These are phyloP conservation scores for Calameuta pallipes DNA, from an alignment of 2,888 invertebrate genomes.

Conservation along the genomic window DNA sequence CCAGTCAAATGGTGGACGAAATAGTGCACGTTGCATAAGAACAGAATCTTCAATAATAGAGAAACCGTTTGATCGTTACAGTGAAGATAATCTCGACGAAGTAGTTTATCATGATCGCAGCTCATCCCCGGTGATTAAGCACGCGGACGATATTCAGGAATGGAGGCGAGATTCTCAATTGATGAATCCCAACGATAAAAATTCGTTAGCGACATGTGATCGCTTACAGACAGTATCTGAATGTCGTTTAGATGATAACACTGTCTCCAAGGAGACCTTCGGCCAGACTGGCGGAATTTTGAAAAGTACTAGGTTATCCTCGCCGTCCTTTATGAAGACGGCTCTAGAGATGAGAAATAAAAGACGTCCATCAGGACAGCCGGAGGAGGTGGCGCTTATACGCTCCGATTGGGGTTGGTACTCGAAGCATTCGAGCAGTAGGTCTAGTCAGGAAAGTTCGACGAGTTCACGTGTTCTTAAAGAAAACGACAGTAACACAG, in stretches of 20 bases:
- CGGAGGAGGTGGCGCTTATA: conserved; percentile 38
- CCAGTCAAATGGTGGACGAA: not conserved
- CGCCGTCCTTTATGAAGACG: conserved; percentile 66
- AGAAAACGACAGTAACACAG: conserved; percentile 38
- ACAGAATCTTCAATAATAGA: not conserved
- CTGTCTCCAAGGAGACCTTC: not conserved
- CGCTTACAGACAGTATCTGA: not conserved
- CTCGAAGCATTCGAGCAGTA: conserved; percentile 37
- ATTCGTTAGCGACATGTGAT: not conserved
- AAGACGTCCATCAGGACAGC: conserved; percentile 44
- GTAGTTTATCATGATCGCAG: not conserved
- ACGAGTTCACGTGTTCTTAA: conserved; percentile 18
- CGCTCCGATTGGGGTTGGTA: conserved; percentile 60
- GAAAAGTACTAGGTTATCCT: conserved; percentile 46
- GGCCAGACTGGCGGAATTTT: conserved; percentile 31
- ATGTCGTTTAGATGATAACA: not conserved
- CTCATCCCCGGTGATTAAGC: not conserved
- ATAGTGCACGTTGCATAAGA: not conserved
- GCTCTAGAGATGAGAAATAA: conserved; percentile 63
- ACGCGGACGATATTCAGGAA: not conserved
- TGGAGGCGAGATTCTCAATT: not conserved
- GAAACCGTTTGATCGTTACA: not conserved
- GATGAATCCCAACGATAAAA: not conserved
- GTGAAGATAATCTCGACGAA: not conserved
- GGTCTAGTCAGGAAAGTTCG: conserved; percentile 37